Evolutionary conservation across 2,888 invertebrate genomes (phyloP), one percentile per base, ranked within the genome.

Genomic region (Ornithoptera alexandrae): DNA sequence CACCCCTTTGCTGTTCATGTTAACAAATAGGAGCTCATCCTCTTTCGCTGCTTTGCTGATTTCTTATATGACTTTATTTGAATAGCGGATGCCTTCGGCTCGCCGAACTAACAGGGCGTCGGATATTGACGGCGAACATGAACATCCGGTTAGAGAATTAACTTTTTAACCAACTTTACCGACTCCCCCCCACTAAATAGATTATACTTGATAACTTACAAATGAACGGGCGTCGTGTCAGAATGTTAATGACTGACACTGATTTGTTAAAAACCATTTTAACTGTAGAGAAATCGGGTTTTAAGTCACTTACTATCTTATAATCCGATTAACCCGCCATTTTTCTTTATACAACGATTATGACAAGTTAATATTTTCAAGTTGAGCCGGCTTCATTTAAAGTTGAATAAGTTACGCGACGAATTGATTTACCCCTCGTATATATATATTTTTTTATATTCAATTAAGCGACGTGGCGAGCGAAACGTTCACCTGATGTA

Each of bases 201-300:
- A 67, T 70, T 67, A 67, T 17, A 67, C 17, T 42, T 46, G 68
- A 58, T 64, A 70, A 67, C 70, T 67, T 42, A 68, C 60, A 64
- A 68, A 58, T 65, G 12, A 18, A 60, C 63, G 36, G n/a, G 46
- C 68, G 60, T 30, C 60, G 53, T 64, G n/a, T 63, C 12, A 67
- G 60, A 67, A 70, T 70, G 63, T 70, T 67, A 70, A 64, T 64
- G 56, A 60, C 60, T 56, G 67, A 67, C 70, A 70, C 63, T 64
- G 59, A 70, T 70, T 70, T 70, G 67, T 70, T 70, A 59, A 67
- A 53, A 62, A 70, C 50, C 59, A 62, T 46, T 66, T 63, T 30
- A 22, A n/a, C 20, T 10, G 39, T 70, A 60, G 53, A 42, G 59
- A 67, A 70, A 67, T 67, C 60, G 59, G 62, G 60, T 67, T 67